phyloP scores from a whole-genome alignment of 2,888 invertebrate species.

The Coleophora flavipennella region DNA sequence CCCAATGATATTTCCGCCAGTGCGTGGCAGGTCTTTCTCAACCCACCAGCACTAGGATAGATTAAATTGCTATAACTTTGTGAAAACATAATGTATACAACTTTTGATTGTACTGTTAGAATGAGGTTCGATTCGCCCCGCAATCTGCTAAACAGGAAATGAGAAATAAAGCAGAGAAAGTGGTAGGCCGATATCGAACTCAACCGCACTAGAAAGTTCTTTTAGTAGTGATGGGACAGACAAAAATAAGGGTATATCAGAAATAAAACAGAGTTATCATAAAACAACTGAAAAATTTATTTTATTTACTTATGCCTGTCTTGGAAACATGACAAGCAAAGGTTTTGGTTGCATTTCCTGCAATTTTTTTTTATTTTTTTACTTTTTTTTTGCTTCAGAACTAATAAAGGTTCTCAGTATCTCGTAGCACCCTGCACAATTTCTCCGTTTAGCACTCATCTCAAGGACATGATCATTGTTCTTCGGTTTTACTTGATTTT shows the following conservation, averaged over 20 bases:
- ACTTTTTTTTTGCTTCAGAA: conserved; percentile 9
- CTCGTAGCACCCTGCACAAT: conserved; percentile 17
- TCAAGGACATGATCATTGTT: conserved; percentile 19
- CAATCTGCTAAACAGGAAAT: conserved; percentile 17
- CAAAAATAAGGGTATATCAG: conserved; percentile 18
- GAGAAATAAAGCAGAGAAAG: conserved; percentile 15
- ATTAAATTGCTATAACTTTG: conserved; percentile 5
- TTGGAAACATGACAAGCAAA: conserved; percentile 14
- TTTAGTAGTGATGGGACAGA: conserved; percentile 12
- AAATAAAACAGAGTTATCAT: conserved; percentile 12
- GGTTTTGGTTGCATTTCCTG: conserved; percentile 11
- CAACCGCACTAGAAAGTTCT: conserved; percentile 21
- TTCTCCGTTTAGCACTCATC: conserved; percentile 19
- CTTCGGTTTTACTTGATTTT: conserved; percentile 9
- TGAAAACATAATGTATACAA: conserved; percentile 9
- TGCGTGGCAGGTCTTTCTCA: conserved; percentile 2
- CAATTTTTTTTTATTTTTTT: conserved; percentile 11
- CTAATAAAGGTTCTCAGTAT: conserved; percentile 11
- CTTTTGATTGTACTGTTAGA: conserved; percentile 13
- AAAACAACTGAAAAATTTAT: conserved; percentile 5
- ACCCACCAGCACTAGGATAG: conserved; percentile 10
- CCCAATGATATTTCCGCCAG: conserved; percentile 11
- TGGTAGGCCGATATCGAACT: conserved; percentile 17
- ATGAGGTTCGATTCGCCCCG: conserved; percentile 12
- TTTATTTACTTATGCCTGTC: conserved; percentile 10